Evolutionary conservation across 2,888 invertebrate genomes (phyloP).

Genomic region (Stenichneumon culpator): DNA sequence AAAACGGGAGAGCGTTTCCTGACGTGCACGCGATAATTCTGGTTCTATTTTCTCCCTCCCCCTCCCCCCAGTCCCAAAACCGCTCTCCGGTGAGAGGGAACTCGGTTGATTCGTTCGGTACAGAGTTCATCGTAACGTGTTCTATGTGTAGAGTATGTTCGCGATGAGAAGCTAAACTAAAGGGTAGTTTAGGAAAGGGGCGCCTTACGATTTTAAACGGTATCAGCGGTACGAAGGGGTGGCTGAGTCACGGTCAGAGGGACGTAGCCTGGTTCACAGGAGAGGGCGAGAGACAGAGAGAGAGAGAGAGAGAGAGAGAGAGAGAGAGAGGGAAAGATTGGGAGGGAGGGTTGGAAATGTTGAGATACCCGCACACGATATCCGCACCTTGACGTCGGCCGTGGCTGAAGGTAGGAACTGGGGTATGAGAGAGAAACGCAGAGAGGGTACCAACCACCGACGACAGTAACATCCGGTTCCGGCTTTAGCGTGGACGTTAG

Average conservation of each 20-base stretch:
- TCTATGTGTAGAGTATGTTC: slow-evolving; percentile 1
- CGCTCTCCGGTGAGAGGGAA: slow-evolving; percentile 34
- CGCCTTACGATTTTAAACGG: slow-evolving; percentile 65
- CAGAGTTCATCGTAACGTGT: neutral
- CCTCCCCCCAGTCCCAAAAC: neutral
- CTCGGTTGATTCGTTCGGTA: slow-evolving; percentile 35
- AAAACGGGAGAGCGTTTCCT: slow-evolving; percentile 55
- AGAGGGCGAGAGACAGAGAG: slow-evolving; percentile 8
- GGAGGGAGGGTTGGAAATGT: slow-evolving; percentile 49
- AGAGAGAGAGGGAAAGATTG: slow-evolving; percentile 26
- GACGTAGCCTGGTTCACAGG: neutral
- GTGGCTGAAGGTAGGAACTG: slow-evolving; percentile 32
- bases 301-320: slow-evolving; percentile 34
- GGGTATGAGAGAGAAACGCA: slow-evolving; percentile 46
- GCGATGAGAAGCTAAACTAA: slow-evolving; percentile 61
- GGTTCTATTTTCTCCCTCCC: slow-evolving; percentile 35
- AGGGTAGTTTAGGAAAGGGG: slow-evolving; percentile 42
- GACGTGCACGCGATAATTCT: slow-evolving; percentile 71
- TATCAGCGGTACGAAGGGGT: slow-evolving; percentile 53
- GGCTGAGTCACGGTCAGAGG: slow-evolving; percentile 71
- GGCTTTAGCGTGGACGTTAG: slow-evolving; percentile 74
- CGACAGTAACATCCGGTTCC: slow-evolving; percentile 83
- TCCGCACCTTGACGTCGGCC: slow-evolving; percentile 46
- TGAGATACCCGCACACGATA: slow-evolving; percentile 68
- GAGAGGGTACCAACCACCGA: slow-evolving; percentile 75